Evolutionary conservation across 2,888 invertebrate species (phyloP), one percentile per base, ranked within the genome.

Genomic region (Ashinkailepas kermadecensis): DNA sequence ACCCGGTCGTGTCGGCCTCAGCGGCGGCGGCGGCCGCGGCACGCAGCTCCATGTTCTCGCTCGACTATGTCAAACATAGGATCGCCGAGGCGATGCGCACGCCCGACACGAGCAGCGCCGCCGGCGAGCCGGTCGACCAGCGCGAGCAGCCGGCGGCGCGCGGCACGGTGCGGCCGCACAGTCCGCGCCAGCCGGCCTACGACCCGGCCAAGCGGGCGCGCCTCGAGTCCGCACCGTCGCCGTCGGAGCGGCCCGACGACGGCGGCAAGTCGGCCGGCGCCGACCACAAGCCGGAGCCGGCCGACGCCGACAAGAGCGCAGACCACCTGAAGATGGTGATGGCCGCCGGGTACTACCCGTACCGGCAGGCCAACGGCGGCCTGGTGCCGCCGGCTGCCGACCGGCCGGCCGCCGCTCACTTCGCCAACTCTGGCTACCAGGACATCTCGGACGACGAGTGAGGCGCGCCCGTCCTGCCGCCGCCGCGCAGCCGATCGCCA

Each of bases 51-150:
- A 59, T 59, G 59, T 59, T 59, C 59, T 11, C 59, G 1, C 83
- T 83, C 79, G 84, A 84, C 64, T 84, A 84, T 58, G 83, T 84
- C 23, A 81, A 81, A 12, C 81, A 81, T 56, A 82, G 83, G 74
- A 83, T 84, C 78, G 84, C 83, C 21, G 82, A 84, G 65, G 83
- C 81, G 7, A 84, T 84, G 84, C 80, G 84, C 56, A 83, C 82
- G 25, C 82, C 82, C n/a, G 83, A 83, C 56, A 78, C 82, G 23
- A 10, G 23, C n/a, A 21, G 10, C 10, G 65, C n/a, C 21, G 58
- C 23, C 58, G 57, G 58, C 79, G 79, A n/a, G 23, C 12, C n/a
- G 15, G 79, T 13, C 23, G 23, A 57, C 3, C 58, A 57, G 58
- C 10, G 4, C 58, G 56, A 57, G n/a, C 79, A 58, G 57, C 79